A percentile compares a stretch with the other conserved stretches of the same genome.
Evolutionary conservation across 2,888 invertebrate genomes (phyloP).

Genomic region (Zaprionus bogoriensis): DNA sequence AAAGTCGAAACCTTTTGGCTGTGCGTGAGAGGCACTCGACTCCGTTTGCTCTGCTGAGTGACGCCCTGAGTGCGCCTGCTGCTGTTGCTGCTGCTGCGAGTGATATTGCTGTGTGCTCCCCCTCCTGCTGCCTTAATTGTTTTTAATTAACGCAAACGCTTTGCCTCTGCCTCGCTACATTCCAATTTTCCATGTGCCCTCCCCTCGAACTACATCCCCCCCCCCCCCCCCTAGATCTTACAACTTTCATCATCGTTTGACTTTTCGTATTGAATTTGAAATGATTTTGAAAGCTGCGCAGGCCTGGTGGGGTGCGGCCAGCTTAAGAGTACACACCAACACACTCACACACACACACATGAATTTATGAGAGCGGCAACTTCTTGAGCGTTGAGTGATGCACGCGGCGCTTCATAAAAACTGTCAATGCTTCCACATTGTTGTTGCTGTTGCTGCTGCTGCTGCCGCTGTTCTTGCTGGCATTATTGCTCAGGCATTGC

Average conservation of each 20-base stretch:
- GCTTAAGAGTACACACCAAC: conserved; percentile 13
- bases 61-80: conserved; percentile 37
- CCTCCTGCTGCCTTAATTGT: conserved; percentile 80
- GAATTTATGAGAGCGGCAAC: conserved; percentile 40
- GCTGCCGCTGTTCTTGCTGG: no score
- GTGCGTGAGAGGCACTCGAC: conserved; percentile 42
- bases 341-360: not conserved
- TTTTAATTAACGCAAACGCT: conserved; percentile 81
- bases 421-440: conserved; percentile 75
- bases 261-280: conserved; percentile 76
- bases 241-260: conserved; percentile 72
- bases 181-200: conserved; percentile 58
- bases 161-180: conserved; percentile 69
- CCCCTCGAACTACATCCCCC: not conserved
- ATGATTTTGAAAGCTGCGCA: conserved; percentile 71
- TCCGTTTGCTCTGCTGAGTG: conserved; percentile 3
- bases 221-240: conserved; percentile 1
- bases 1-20: conserved; percentile 60
- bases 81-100: conserved; percentile 11
- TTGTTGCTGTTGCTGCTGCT: conserved; percentile 30
- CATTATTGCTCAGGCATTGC: conserved; percentile 36
- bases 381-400: conserved; percentile 70
- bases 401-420: conserved; percentile 73
- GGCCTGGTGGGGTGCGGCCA: conserved; percentile 67
- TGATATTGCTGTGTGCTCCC: no score